A percentile compares a stretch with the other conserved stretches of the same genome.
These are phyloP conservation scores for Spheniscus humboldti DNA, from an alignment of 2,797 vertebrate genomes.

Conservation along the genomic window DNA sequence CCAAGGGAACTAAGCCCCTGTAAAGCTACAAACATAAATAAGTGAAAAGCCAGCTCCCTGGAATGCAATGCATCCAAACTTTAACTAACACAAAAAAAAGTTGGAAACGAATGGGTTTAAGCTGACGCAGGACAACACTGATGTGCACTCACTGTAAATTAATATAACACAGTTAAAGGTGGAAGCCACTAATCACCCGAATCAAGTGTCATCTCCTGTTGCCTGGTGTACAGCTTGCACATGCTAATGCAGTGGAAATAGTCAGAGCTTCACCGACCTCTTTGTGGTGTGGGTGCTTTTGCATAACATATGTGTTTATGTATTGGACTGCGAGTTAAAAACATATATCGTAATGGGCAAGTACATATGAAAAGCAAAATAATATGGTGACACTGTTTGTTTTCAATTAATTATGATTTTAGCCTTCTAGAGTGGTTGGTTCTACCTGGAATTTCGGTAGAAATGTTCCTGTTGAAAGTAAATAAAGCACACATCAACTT, in stretches of 20 bases:
- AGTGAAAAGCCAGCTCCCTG: background rate
- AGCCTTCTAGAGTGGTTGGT: background rate
- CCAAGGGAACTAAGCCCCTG: background rate
- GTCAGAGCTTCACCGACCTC: background rate
- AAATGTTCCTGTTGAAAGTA: background rate
- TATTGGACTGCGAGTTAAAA: background rate
- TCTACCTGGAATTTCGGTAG: background rate
- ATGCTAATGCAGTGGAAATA: background rate
- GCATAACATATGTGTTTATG: background rate
- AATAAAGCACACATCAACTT: background rate
- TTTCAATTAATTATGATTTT: background rate
- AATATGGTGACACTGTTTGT: background rate
- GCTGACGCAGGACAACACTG: background rate
- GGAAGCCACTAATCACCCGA: background rate
- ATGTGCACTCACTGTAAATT: background rate
- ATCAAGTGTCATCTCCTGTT: background rate
- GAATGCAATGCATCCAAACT: background rate
- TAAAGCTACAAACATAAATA: background rate
- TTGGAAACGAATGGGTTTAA: background rate
- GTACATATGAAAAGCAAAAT: background rate
- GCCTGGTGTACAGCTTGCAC: background rate
- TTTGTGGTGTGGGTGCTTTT: background rate
- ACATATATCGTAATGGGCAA: background rate
- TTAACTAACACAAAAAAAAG: background rate
- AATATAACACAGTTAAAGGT: background rate